A percentile compares a stretch with the other conserved stretches of the same genome.
Evolutionary conservation across 2,113 vertebrate species (phyloP).

Genomic region (Eurypyga helias): DNA sequence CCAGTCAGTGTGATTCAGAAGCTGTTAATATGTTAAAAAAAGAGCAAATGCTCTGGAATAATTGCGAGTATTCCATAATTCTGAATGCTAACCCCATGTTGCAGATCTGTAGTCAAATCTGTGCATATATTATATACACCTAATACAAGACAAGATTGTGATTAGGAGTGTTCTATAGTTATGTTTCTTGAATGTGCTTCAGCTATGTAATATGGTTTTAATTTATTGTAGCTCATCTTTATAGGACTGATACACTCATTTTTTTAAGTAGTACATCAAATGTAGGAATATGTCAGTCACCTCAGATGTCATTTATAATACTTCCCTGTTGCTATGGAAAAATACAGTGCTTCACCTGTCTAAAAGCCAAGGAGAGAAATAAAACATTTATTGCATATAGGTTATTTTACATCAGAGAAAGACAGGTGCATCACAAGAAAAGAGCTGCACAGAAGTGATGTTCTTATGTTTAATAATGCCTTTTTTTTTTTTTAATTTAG

Average conservation of each 20-base stretch:
- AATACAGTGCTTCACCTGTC: not conserved
- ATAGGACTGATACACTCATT: not conserved
- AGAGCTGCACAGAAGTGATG: not conserved
- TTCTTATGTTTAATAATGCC: not conserved
- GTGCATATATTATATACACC: not conserved
- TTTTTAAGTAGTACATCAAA: not conserved
- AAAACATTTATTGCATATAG: not conserved
- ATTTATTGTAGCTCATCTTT: not conserved
- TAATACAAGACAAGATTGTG: not conserved
- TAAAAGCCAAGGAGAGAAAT: not conserved
- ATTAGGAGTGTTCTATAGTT: not conserved
- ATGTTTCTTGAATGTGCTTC: not conserved
- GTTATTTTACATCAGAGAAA: not conserved
- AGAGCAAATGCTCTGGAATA: not conserved
- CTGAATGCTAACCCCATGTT: not conserved
- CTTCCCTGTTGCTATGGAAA: slow-evolving; percentile 13
- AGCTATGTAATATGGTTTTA: not conserved
- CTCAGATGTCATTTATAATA: not conserved
- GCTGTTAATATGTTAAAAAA: not conserved
- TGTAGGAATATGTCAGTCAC: not conserved
- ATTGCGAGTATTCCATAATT: not conserved
- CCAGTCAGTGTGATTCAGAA: not conserved
- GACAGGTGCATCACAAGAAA: not conserved
- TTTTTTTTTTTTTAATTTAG: not conserved
- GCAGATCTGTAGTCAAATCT: not conserved